These are phyloP conservation scores for Leistus spinibarbis DNA, from an alignment of 2,888 invertebrate genomes.

Conservation along the genomic window DNA sequence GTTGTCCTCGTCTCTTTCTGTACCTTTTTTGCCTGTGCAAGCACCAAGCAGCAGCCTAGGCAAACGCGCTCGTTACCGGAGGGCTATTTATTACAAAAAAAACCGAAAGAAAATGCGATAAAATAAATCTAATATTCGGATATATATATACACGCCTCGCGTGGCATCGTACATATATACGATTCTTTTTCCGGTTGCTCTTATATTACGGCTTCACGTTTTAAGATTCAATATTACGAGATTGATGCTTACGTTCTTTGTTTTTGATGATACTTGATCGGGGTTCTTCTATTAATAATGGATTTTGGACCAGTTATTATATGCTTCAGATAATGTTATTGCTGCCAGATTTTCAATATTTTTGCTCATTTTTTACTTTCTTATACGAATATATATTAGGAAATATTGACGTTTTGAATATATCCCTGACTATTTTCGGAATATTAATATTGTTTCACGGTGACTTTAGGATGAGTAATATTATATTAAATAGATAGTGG, in stretches of 20 bases:
- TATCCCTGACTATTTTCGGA: no score
- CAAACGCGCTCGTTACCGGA: neutral
- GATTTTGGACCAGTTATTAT: neutral
- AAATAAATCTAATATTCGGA: slow-evolving; percentile 4
- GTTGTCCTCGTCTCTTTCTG: neutral
- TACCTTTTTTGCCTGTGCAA: neutral
- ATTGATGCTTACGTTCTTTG: neutral
- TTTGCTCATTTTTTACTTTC: no score
- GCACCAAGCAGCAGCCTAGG: neutral
- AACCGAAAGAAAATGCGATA: slow-evolving; percentile 1
- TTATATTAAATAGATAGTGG: no score
- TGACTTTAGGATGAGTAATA: no score
- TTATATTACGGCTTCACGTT: neutral
- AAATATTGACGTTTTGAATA: no score
- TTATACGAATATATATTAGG: no score
- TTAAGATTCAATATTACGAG: neutral
- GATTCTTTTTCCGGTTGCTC: neutral
- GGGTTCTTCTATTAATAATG: neutral
- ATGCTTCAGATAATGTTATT: no score
- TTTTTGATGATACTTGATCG: neutral
- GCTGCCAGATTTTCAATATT: no score
- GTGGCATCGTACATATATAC: neutral
- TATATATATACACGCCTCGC: neutral
- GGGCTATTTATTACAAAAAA: neutral
- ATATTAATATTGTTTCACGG: no score